A percentile compares a stretch with the other conserved stretches of the same genome.
Evolutionary conservation across 2,113 vertebrate species (phyloP).

Genomic region (Rhinoptilus africanus): DNA sequence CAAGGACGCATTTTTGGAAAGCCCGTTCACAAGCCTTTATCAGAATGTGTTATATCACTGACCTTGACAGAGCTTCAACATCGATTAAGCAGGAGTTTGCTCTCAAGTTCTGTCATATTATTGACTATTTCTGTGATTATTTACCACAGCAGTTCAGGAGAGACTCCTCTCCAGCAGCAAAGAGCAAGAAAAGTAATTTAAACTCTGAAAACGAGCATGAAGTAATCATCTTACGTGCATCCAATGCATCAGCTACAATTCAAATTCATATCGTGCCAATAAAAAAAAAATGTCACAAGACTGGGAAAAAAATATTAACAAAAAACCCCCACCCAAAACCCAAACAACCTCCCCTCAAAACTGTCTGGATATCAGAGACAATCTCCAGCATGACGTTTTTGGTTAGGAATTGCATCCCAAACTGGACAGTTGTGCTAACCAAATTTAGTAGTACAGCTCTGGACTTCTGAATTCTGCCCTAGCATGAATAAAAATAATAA

Average conservation of each 20-base stretch:
- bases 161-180: not conserved
- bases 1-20: not conserved
- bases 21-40: not conserved
- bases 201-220: not conserved
- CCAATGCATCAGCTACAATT: not conserved
- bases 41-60: not conserved
- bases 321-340: not conserved
- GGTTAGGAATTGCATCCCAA: not conserved
- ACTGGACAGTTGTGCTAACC: not conserved
- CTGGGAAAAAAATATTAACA: not conserved
- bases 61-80: not conserved
- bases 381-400: not conserved
- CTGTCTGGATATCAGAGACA: not conserved
- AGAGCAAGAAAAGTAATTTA: not conserved
- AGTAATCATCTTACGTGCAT: not conserved
- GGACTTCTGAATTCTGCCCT: not conserved
- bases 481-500: not conserved
- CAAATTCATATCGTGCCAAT: not conserved
- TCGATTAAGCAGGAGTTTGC: not conserved
- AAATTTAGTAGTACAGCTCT: not conserved
- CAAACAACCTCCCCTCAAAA: fast-evolving
- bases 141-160: not conserved
- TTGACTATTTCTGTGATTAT: not conserved
- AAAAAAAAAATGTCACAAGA: not conserved
- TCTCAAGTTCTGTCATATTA: not conserved